These are phyloP conservation scores for Tribolium madens DNA, from an alignment of 1,140 invertebrate species.

Conservation along the genomic window DNA sequence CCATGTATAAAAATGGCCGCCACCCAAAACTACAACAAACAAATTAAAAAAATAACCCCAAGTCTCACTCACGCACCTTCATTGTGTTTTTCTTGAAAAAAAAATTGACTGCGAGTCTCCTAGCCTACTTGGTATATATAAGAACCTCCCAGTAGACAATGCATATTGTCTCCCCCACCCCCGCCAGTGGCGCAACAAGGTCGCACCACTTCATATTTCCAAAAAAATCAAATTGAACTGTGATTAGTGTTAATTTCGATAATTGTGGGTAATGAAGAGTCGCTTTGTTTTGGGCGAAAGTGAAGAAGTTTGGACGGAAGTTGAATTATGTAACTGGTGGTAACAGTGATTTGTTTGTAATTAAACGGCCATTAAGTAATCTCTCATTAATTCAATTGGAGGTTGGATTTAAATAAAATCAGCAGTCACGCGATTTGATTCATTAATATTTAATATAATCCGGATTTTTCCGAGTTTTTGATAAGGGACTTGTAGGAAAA, in stretches of 20 bases:
- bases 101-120: slow-evolving; percentile 2
- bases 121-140: slow-evolving; percentile 40
- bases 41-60: neutral
- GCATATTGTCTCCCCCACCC: slow-evolving; percentile 26
- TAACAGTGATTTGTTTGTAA: neutral
- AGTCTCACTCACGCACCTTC: neutral
- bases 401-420: slow-evolving; percentile 9
- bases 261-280: neutral
- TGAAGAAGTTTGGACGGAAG: neutral
- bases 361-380: neutral
- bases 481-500: neutral
- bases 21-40: slow-evolving; percentile 7
- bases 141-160: slow-evolving; percentile 41
- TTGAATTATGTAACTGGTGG: neutral
- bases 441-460: neutral
- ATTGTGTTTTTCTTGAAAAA: neutral
- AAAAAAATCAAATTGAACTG: neutral
- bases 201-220: slow-evolving; percentile 12
- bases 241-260: neutral
- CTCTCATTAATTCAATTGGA: slow-evolving; percentile 19
- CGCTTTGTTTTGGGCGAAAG: neutral
- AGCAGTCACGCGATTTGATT: neutral
- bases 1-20: neutral
- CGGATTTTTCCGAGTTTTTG: neutral
- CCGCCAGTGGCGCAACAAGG: slow-evolving; percentile 19